Evolutionary conservation across 2,888 invertebrate genomes (phyloP).

Genomic region (Nipponacmea schrenckii): DNA sequence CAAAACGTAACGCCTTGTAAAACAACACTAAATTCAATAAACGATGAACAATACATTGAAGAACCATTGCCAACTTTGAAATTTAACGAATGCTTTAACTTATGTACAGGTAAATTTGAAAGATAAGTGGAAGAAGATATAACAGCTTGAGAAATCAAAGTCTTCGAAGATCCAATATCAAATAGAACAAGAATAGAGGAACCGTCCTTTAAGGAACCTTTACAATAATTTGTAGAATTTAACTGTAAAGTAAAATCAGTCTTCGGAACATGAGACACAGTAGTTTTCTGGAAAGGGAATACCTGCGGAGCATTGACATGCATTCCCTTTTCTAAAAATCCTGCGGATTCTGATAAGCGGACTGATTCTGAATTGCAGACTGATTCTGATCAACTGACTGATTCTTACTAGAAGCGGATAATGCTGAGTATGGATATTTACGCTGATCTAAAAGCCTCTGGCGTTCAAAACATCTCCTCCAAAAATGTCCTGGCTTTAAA

Average conservation of each 20-base stretch:
- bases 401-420: too few species aligned
- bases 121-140: not conserved
- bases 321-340: slow-evolving; percentile 1
- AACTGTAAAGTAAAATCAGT: not conserved
- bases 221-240: not conserved
- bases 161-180: not conserved
- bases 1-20: too few species aligned
- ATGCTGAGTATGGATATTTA: too few species aligned
- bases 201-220: not conserved
- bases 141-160: not conserved
- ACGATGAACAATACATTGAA: not conserved
- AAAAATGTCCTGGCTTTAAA: too few species aligned
- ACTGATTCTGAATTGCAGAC: too few species aligned
- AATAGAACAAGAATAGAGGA: not conserved
- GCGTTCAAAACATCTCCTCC: too few species aligned
- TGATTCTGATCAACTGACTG: too few species aligned
- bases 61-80: not conserved
- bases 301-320: not conserved
- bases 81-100: not conserved
- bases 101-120: not conserved
- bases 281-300: not conserved
- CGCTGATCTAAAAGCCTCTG: too few species aligned
- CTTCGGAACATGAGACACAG: not conserved
- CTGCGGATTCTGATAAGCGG: too few species aligned
- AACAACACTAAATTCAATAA: too few species aligned